Evolutionary conservation across 2,888 invertebrate genomes (phyloP).

Genomic region (Urechis unicinctus): DNA sequence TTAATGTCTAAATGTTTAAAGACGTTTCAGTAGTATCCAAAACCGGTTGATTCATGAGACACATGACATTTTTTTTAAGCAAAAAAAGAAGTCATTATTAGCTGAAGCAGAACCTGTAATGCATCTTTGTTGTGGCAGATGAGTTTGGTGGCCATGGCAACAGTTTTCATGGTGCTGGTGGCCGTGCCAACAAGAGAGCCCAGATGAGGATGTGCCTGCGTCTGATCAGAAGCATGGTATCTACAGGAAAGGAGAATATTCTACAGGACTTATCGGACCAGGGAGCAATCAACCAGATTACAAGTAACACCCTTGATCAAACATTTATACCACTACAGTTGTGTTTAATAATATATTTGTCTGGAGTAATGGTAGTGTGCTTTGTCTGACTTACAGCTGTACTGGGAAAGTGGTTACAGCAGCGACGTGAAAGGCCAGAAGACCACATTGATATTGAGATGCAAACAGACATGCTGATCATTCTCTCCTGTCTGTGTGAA

Average conservation of each 20-base stretch:
- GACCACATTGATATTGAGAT: slow-evolving; percentile 48
- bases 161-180: slow-evolving; percentile 48
- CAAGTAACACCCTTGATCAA: slow-evolving; percentile 38
- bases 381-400: slow-evolving; percentile 13
- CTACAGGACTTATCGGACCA: slow-evolving; percentile 48
- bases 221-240: slow-evolving; percentile 44
- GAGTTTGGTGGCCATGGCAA: slow-evolving; percentile 49
- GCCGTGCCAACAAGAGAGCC: slow-evolving; percentile 47
- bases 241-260: slow-evolving; percentile 40
- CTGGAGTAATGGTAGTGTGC: background rate
- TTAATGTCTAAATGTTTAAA: too few species aligned
- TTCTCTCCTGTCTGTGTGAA: slow-evolving; percentile 47
- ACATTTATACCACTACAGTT: too few species aligned
- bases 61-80: too few species aligned
- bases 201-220: slow-evolving; percentile 48
- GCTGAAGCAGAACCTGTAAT: too few species aligned
- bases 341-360: background rate
- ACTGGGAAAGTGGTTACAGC: slow-evolving; percentile 1
- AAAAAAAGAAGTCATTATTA: too few species aligned
- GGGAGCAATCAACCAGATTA: slow-evolving; percentile 46
- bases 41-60: too few species aligned
- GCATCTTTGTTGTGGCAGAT: slow-evolving; percentile 28
- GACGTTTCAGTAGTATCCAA: too few species aligned
- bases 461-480: slow-evolving; percentile 50
- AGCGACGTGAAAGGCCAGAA: slow-evolving; percentile 9